Evolutionary conservation across 1,140 invertebrate genomes (phyloP), one percentile per base, ranked within the genome.

Genomic region (Drosophila azteca): DNA sequence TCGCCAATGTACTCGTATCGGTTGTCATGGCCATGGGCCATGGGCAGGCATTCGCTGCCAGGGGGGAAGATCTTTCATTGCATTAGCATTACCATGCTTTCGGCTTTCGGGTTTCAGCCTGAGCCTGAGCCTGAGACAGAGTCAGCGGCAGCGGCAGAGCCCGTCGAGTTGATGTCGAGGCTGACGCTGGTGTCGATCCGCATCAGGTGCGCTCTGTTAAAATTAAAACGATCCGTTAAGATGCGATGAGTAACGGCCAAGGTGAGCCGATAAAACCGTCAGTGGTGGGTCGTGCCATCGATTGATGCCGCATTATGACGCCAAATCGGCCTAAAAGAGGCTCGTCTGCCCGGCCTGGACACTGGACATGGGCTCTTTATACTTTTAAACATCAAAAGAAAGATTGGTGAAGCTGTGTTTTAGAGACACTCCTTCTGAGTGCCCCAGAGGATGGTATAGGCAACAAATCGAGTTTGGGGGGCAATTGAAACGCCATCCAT

Each of bases 221-320:
- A 26, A 26, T 26, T 5, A 67, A 77, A 76, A 80, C 48, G 48
- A 65, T 63, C 79, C 79, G 79, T 82, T 82, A 82, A 77, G 57
- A 77, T 78, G 73, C 58, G 53, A 45, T 31, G 41, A 29, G 39
- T 20, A 57, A 39, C 43, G 50, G 41, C 51, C 48, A 44, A 49
- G 55, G 31, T 43, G 43, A 53, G 26, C 20, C 9, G 44, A 73
- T 53, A 43, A 74, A 49, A 65, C 65, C 43, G 13, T 39, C 61
- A 29, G 29, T 65, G 52, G 52, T 61, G 39, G 6, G 67, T 50
- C 39, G 59, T 26, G 52, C 35, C 68, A 71, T 59, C 58, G 71
- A 74, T 65, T 49, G 41, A 74, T 31, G 60, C 53, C 35, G 70
- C 68, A 63, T 51, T 55, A 51, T 20, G 17, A 41, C 24, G 59